Percentiles rank a stretch among this genome's conserved stretches.
phyloP scores from a whole-genome alignment of 2,797 vertebrate species.

The Pterois miles region DNA sequence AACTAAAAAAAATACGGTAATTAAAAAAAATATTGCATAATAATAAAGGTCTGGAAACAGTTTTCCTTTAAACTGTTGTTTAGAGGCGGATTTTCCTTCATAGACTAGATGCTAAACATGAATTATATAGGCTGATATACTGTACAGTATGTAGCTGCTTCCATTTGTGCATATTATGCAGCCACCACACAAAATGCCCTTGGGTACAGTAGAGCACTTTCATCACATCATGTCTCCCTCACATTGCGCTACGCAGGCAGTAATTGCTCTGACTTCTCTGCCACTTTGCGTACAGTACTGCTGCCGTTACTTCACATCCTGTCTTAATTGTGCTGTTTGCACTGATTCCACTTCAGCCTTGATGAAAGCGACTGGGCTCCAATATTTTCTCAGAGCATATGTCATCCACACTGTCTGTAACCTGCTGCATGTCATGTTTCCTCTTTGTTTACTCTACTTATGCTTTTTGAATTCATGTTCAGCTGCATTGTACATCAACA shows the following conservation, averaged over 20 bases:
- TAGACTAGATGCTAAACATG: background rate
- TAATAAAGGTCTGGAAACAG: background rate
- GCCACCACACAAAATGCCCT: background rate
- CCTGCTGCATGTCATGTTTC: background rate
- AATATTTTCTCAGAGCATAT: background rate
- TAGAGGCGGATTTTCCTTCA: background rate
- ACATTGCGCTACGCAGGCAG: background rate
- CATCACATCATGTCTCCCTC: background rate
- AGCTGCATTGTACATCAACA: background rate
- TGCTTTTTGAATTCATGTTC: background rate
- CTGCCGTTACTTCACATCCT: background rate
- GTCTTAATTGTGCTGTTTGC: background rate
- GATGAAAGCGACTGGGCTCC: background rate
- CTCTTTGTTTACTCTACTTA: background rate
- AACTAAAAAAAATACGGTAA: too few species aligned
- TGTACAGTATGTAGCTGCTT: background rate
- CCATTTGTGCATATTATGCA: background rate
- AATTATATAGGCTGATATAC: background rate
- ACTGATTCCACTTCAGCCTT: background rate
- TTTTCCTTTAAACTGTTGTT: background rate
- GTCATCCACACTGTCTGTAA: background rate
- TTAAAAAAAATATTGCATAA: too few species aligned
- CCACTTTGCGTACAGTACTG: background rate
- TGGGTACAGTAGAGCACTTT: background rate
- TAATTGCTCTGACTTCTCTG: conserved; percentile 2